phyloP scores from a whole-genome alignment of 2,797 vertebrate species.

The Alca torda region DNA sequence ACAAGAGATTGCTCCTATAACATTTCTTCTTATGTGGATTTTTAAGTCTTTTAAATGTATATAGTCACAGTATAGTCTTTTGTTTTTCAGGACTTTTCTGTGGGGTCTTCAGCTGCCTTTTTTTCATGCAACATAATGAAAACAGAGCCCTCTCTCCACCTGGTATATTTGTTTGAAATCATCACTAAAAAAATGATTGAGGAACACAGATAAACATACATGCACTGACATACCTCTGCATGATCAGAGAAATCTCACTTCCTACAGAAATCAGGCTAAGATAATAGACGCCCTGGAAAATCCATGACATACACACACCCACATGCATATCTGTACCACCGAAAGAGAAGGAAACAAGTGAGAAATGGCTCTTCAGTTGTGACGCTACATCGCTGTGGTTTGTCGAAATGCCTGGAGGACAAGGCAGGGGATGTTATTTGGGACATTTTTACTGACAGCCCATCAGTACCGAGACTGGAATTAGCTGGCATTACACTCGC shows the following conservation, averaged over 20 bases:
- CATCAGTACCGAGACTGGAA: background rate
- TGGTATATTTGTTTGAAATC: background rate
- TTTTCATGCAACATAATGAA: background rate
- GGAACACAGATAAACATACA: background rate
- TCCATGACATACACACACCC: background rate
- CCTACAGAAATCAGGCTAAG: background rate
- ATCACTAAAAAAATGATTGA: background rate
- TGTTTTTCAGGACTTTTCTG: background rate
- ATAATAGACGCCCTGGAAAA: background rate
- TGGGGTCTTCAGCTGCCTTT: background rate
- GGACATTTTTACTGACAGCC: background rate
- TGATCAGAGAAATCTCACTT: background rate
- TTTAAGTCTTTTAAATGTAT: background rate
- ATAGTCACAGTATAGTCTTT: background rate
- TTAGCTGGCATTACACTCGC: background rate
- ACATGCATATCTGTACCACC: background rate
- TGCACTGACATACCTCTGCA: background rate
- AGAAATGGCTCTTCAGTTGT: background rate
- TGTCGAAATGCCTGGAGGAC: fast-evolving
- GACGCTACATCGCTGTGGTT: fast-evolving
- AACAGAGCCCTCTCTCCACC: background rate
- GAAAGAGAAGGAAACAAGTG: background rate
- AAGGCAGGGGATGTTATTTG: background rate
- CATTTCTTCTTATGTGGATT: background rate
- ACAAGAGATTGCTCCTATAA: background rate